Base-by-base conservation (phyloP, 2,113 vertebrate species). In the Chaetodon trifascialis region DNA sequence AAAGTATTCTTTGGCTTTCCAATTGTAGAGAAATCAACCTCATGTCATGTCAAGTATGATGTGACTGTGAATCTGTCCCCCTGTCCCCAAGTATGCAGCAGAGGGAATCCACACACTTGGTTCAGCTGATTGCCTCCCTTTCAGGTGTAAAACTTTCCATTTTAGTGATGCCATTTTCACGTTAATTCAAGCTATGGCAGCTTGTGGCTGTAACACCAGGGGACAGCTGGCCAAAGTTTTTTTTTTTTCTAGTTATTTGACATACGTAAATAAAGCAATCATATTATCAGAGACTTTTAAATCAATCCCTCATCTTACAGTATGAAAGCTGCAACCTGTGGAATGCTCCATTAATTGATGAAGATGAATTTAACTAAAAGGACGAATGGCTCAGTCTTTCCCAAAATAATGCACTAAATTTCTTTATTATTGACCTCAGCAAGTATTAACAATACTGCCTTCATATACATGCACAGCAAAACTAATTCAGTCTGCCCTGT, bases 1-100 rank as follows among this genome's bases (percentile, higher is more conserved):
- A 10, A 65, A 44, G 3, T 19, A 62, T 44, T 67, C 10, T 67
- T 78, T 44, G 30, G 42, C 55, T 54, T 69, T 78, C 67, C 14
- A 79, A 23, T 15, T 63, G 6, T 0, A 23, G 11, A 62, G 34
- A 63, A 62, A 52, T 66, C 34, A 58, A n/a, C 25, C 34, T n/a
- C 11, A 23, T 63, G 55, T 1, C 4, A 49, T 64, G 38, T 63
- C 17, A n/a, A n/a, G n/a, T n/a, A n/a, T n/a, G 55, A 30, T 49
- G 73, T 23, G 58, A 56, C 30, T 51, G 51, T 71, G 58, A 66
- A 21, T 4, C n/a, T 5, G 49, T 3, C 12, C 5, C 17, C n/a
- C 38, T 17, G 36, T 1, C 21, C 25, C 5, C 49, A 49, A 65
- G 15, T 25, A 7, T 12, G 23, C 36, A 3, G 55, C 63, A 73